Evolutionary conservation across 2,888 invertebrate species (phyloP), one percentile per base, ranked within the genome.

Genomic region (Hemicrepidius hirtus): DNA sequence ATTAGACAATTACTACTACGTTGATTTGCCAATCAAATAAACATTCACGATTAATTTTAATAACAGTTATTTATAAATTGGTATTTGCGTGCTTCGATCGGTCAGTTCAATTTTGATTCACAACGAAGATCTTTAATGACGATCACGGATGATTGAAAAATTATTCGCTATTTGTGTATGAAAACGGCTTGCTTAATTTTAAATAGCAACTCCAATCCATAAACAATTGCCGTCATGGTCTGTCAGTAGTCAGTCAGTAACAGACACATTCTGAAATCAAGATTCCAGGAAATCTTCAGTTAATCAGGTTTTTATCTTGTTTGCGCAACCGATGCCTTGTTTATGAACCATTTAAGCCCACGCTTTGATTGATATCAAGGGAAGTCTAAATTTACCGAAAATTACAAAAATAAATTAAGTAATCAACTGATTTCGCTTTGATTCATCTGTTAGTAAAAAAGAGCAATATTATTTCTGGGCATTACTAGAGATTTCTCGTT

Each of bases 191-290:
- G 46, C 16, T 46, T 10, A 20, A 46, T 46, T 46, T 46, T 16
- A 46, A 18, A 46, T 6, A 46, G 46, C 40, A 13, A 13, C 40
- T n/a, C 13, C 40, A 3, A 13, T 16, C 9, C 10, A 9, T 18
- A 46, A 46, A 9, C 13, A 13, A 7, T 46, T 9, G 46, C 13
- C 9, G 46, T 6, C 16, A 32, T 40, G 13, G 13, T 18, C 46
- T 46, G 46, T 46, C 46, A 46, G 46, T 46, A 16, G 46, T 46
- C 46, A 46, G 46, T 46, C 46, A 46, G 18, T 18, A 46, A 46
- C 46, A 46, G 18, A 40, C 16, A 46, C 46, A 9, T 32, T 32
- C 9, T 5, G 32, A 9, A 32, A 32, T 32, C 1, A 46, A 46
- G 13, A n/a, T 16, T 46, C 16, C 46, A 4, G 1, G 18, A 16